Conservation (phyloP, 2,113 vertebrate genomes). For the Conger conger region DNA sequence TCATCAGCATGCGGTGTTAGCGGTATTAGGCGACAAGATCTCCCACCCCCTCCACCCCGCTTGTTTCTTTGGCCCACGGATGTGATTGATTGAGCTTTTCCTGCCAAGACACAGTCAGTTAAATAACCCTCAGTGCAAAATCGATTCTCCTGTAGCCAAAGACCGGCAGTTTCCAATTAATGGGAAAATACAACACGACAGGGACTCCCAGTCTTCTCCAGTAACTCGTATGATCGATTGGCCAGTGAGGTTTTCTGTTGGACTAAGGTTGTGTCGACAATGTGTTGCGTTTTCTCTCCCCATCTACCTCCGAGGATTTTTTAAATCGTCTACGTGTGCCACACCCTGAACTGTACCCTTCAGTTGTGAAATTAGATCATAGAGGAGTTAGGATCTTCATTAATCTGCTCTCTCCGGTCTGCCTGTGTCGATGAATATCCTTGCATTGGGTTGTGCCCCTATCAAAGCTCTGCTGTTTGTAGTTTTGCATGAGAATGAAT, state of each 20-base stretch:
- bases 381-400: not conserved
- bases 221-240: conserved; percentile 52
- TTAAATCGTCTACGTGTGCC: conserved; percentile 2
- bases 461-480: conserved; percentile 20
- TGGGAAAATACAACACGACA: conserved; percentile 28
- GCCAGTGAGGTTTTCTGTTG: conserved; percentile 47
- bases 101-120: conserved; percentile 49
- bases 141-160: conserved; percentile 36
- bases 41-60: not conserved
- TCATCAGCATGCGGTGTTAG: not conserved
- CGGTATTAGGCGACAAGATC: not conserved
- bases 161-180: conserved; percentile 13
- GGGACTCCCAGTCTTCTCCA: not conserved
- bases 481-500: conserved; percentile 45
- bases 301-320: not conserved
- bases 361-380: not conserved
- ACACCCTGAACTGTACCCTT: not conserved
- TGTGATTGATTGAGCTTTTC: conserved; percentile 54
- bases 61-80: not conserved
- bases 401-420: not conserved
- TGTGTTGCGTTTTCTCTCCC: not conserved
- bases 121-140: conserved; percentile 54
- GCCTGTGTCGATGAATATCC: conserved; percentile 33
- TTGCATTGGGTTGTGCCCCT: conserved; percentile 39
- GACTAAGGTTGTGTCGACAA: conserved; percentile 18